These are phyloP conservation scores for Holotrichia oblita DNA, from an alignment of 1,140 invertebrate species.

Conservation along the genomic window DNA sequence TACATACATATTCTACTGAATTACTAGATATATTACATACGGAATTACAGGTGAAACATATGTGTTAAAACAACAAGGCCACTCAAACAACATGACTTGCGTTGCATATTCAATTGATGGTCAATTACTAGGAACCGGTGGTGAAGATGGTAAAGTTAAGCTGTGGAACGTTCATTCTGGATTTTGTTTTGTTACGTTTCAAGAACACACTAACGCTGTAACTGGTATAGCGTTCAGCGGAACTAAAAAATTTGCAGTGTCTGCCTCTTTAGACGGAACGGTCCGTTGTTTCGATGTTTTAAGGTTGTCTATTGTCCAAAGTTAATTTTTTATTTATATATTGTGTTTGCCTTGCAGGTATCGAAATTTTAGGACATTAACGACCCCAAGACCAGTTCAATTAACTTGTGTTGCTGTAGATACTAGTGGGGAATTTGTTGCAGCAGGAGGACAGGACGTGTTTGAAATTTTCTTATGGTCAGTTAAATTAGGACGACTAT, in stretches of 20 bases:
- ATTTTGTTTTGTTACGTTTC: constrained; percentile 96
- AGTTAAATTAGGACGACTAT: constrained; percentile 86
- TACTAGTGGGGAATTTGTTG: constrained; percentile 88
- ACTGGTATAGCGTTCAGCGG: constrained; percentile 86
- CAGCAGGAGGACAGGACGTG: constrained; percentile 90
- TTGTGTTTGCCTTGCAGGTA: constrained; percentile 69
- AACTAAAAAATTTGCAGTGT: constrained; percentile 92
- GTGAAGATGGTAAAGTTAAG: constrained; percentile 96
- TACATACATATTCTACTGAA: constrained; percentile 10
- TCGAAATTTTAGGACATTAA: constrained; percentile 96
- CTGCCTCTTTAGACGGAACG: constrained; percentile 93
- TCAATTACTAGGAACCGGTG: constrained; percentile 89
- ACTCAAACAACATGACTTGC: constrained; percentile 88
- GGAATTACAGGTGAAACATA: constrained; percentile 96
- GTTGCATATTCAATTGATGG: constrained; percentile 93
- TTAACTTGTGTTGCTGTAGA: constrained; percentile 94
- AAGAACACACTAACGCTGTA: constrained; percentile 85
- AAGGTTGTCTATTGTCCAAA: constrained; percentile 61
- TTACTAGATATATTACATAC: constrained; percentile 43
- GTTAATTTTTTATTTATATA: too few relatives aligned
- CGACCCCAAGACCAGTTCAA: constrained; percentile 88
- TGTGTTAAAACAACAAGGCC: constrained; percentile 96
- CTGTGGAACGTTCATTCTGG: constrained; percentile 91
- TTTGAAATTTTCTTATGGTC: constrained; percentile 98
- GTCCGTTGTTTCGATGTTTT: constrained; percentile 93